Evolutionary conservation across 2,797 vertebrate species (phyloP), one percentile per base, ranked within the genome.

Genomic region (Borostomias antarcticus): DNA sequence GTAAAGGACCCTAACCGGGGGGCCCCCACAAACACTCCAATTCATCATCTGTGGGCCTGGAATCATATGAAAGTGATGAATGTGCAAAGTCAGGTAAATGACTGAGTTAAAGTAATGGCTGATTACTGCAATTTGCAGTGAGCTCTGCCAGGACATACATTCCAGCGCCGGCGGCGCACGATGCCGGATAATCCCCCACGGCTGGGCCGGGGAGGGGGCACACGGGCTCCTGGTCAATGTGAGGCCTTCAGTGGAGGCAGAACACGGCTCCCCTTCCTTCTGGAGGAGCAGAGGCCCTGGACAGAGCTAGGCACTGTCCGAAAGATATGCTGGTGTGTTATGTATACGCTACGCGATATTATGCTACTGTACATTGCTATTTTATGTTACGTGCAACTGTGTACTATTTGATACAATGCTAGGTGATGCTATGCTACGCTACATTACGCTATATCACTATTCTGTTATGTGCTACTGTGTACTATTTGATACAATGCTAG

Each of bases 91-190:
- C 87, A 78, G 83, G 78, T 87, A 88, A 88, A 90, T 81, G 77
- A 76, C 78, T 83, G 86, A 78, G 89, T 88, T 88, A 84, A 66
- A 86, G 77, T 85, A 88, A 88, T 86, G 82, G 86, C 77, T 89
- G 85, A 89, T 88, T 91, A 82, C 76, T 68, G 89, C 79, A 85
- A 90, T 88, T 90, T 87, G 75, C 74, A 64, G 74, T 59, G 73
- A 84, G 75, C 75, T 30, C 60, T 79, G 84, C 84, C 88, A 89
- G 85, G 78, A 85, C 28, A 32, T 43, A 51, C 64, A 68, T 68
- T 86, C 76, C 78, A 81, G 74, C 70, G 11, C 11, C 66, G 70
- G 70, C 66, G 70, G 70, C 58, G 68, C 80, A 73, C 43, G 47
- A 52, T 59, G 74, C 66, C 54, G 77, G 73, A 50, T 79, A 76